Evolutionary conservation across 2,888 invertebrate genomes (phyloP), one percentile per base, ranked within the genome.

Genomic region (Epiblema foenella): DNA sequence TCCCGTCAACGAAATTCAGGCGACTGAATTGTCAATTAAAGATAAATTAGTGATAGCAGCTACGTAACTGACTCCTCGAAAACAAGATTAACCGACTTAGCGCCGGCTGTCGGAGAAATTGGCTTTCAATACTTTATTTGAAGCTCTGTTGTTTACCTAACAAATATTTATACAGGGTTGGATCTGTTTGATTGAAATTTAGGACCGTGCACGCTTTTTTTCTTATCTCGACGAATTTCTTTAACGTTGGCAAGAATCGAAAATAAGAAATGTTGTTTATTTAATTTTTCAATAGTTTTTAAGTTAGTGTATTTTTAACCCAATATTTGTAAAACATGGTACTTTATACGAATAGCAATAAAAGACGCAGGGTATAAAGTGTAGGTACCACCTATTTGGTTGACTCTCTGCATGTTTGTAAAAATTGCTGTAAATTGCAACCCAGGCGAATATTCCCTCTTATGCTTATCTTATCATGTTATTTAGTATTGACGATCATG

Each of bases 91-190:
- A 72, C 72, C 66, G 71, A 51, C 72, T 74, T 74, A 76, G 75
- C 72, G 69, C 33, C 17, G 65, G 54, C 58, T 54, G 63, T 65
- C 69, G 64, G 64, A 65, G 71, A 74, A 76, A 76, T 76, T 75
- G 74, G 74, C 73, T 73, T 74, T 70, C 74, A 73, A 77, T 75
- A 75, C 74, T 76, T 77, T 75, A 76, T 76, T 76, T 74, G 73
- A 64, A 65, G 42, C 69, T 20, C 42, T 29, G 42, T 72, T 77
- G 75, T 76, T 77, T 74, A 64, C 68, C 37, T 68, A 73, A 74
- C 74, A 77, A 78, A 77, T 77, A 76, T 78, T 78, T 75, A 71
- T 69, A 58, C 57, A 63, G 65, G 68, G 63, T 49, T 52, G 67
- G 24, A 68, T 68, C 67, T 51, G 18, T 63, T 29, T 58, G 63